Evolutionary conservation across 2,888 invertebrate species (phyloP).

Genomic region (Lycophotia porphyrea): DNA sequence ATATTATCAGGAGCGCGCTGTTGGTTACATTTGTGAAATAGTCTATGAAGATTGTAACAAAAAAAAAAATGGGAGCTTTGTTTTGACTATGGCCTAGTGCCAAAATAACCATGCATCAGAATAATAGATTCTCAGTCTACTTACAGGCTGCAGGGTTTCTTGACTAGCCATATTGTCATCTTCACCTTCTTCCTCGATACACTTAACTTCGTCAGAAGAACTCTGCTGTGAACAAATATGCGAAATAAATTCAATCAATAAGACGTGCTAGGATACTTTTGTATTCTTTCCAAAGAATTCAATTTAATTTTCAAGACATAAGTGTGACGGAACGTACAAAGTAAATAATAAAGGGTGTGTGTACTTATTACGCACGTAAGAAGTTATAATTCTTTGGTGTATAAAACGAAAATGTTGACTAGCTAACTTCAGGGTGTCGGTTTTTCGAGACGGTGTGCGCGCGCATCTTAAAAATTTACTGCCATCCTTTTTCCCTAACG

Average conservation of each 20-base stretch:
- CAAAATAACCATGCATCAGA: background rate
- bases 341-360: too few species aligned
- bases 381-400: too few species aligned
- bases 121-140: conserved; percentile 34
- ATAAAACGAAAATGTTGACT: too few species aligned
- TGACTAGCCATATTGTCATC: conserved; percentile 89
- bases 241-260: background rate
- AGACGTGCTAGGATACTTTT: background rate
- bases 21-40: background rate
- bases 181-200: conserved; percentile 94
- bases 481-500: too few species aligned
- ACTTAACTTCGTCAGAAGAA: conserved; percentile 92
- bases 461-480: too few species aligned
- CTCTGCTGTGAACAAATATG: conserved; percentile 81
- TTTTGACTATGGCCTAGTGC: background rate
- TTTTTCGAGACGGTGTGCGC: too few species aligned
- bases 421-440: too few species aligned
- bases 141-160: conserved; percentile 87
- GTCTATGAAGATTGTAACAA: background rate
- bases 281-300: too few species aligned
- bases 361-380: too few species aligned
- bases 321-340: too few species aligned
- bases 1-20: background rate
- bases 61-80: background rate
- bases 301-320: too few species aligned